phyloP scores from a whole-genome alignment of 2,888 invertebrate species.

The Dryobota labecula region DNA sequence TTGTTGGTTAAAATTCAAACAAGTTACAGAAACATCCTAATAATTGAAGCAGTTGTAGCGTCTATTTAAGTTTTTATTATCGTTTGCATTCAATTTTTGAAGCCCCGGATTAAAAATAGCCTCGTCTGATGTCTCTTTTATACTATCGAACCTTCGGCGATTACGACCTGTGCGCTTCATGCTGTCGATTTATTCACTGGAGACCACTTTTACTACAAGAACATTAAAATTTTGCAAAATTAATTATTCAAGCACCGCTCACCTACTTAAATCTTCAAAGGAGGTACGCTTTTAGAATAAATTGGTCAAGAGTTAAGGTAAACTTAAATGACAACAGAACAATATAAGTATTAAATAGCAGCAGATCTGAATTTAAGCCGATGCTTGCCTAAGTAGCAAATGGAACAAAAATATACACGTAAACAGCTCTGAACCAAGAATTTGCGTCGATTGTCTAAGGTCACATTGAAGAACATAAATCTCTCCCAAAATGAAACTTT shows the following conservation, averaged over 20 bases:
- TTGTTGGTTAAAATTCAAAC: slow-evolving; percentile 30
- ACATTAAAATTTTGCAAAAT: slow-evolving; percentile 7
- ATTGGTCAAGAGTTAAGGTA: slow-evolving; percentile 19
- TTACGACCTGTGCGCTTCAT: slow-evolving; percentile 14
- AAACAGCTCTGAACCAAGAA: slow-evolving; percentile 21
- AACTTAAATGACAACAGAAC: slow-evolving; percentile 3
- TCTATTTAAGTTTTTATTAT: slow-evolving; percentile 32
- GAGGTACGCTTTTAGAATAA: slow-evolving; percentile 2
- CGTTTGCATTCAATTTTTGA: slow-evolving; percentile 37
- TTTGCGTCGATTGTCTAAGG: slow-evolving; percentile 39
- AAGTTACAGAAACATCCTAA: slow-evolving; percentile 31
- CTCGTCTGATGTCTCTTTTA: slow-evolving; percentile 9
- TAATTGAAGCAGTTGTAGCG: slow-evolving; percentile 24
- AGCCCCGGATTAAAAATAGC: slow-evolving; percentile 18
- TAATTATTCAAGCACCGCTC: neutral
- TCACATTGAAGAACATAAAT: slow-evolving; percentile 40
- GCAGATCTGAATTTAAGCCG: neutral
- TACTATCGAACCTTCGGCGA: slow-evolving; percentile 12
- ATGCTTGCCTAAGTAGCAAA: slow-evolving; percentile 5
- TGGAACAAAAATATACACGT: slow-evolving; percentile 13
- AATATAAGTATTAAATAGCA: neutral
- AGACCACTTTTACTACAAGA: slow-evolving; percentile 2
- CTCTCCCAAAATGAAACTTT: slow-evolving; percentile 17
- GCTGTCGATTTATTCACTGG: slow-evolving; percentile 11
- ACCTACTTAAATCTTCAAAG: slow-evolving; percentile 12